Conservation (phyloP, 2,888 invertebrate species). For the Yponomeuta cagnagella region DNA sequence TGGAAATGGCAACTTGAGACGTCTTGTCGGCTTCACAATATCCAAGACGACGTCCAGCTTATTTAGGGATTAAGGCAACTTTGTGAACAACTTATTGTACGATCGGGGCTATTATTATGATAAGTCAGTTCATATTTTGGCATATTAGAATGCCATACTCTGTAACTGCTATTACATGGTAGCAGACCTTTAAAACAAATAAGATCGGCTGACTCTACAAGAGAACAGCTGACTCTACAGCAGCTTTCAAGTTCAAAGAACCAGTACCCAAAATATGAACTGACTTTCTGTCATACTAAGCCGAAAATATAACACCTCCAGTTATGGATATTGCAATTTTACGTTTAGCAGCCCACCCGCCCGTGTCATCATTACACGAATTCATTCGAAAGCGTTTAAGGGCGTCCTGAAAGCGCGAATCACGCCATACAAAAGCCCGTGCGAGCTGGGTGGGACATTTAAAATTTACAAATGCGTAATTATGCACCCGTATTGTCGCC, state of each 20-base stretch:
- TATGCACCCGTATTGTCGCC: conserved; percentile 75
- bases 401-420: conserved; percentile 62
- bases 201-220: no score
- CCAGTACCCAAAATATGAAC: no score
- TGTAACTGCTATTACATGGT: no score
- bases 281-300: no score
- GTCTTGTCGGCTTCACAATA: conserved; percentile 10
- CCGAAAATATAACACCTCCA: conserved; percentile 18
- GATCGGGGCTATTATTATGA: no score
- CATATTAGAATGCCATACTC: no score
- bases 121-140: no score
- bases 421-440: conserved; percentile 71
- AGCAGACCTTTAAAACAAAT: no score
- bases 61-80: not conserved
- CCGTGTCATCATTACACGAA: conserved; percentile 57
- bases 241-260: no score
- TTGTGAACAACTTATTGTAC: not conserved
- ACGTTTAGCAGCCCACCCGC: conserved; percentile 52
- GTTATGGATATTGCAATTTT: conserved; percentile 48
- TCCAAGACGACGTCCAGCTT: not conserved
- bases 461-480: conserved; percentile 76
- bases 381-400: conserved; percentile 62
- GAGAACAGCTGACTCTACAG: no score
- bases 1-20: conserved; percentile 15
- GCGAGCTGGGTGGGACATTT: conserved; percentile 71